Evolutionary conservation across 1,140 invertebrate species (phyloP).

Genomic region (Lanistes nyassanus): DNA sequence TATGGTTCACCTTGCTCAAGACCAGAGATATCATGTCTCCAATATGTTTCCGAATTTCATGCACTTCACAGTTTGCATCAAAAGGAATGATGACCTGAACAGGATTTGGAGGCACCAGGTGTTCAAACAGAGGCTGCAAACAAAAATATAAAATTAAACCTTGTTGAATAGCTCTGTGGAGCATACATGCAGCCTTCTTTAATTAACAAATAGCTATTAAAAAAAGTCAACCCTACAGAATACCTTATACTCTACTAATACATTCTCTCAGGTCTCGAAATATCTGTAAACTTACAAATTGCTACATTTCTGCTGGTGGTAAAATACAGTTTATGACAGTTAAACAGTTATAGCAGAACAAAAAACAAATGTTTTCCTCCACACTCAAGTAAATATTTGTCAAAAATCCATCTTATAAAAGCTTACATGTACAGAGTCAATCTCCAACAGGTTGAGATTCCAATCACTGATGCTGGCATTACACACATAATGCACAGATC

Average conservation of each 20-base stretch:
- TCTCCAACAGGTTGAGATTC: slow-evolving; percentile 31
- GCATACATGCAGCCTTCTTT: not conserved
- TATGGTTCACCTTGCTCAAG: slow-evolving; percentile 36
- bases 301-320: not conserved
- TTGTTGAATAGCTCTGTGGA: not conserved
- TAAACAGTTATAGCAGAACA: not conserved
- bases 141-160: not conserved
- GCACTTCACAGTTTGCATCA: slow-evolving; percentile 20
- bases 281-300: not conserved
- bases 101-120: slow-evolving; percentile 29
- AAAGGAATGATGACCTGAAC: slow-evolving; percentile 33
- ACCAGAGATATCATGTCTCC: slow-evolving; percentile 32
- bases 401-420: not conserved
- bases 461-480: slow-evolving; percentile 20
- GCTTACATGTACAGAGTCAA: slow-evolving; percentile 30
- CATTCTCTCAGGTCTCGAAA: not conserved
- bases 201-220: too few species aligned
- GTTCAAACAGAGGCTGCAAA: slow-evolving; percentile 34
- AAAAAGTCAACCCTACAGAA: too few species aligned
- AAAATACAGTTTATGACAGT: not conserved
- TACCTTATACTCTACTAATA: not conserved
- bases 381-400: not conserved
- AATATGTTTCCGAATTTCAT: slow-evolving; percentile 29
- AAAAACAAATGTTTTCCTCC: not conserved
- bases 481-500: slow-evolving; percentile 13